Base-by-base conservation (phyloP, 2,797 vertebrate species). In the Amblyraja radiata region DNA sequence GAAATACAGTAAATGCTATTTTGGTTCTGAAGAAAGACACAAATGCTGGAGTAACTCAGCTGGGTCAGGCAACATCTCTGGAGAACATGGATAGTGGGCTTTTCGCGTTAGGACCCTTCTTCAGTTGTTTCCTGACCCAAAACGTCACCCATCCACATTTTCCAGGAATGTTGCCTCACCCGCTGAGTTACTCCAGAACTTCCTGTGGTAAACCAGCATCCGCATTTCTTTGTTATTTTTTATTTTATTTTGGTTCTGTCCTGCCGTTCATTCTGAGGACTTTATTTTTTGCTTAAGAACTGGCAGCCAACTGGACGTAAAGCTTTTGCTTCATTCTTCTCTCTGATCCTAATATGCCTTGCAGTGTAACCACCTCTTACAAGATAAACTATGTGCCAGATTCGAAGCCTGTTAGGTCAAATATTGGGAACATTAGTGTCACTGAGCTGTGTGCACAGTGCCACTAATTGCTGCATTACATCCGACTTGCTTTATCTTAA, bases 401-500 rank as follows among this genome's bases (percentile, higher is more conserved):
- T n/a, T 13, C 28, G 23, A 65, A 77, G 83, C 46, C 73, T 77
- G 93, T 76, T 90, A 63, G 93, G 93, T 90, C 84, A 90, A 78
- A 88, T 63, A 93, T 76, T 86, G 73, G 76, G 73, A 93, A 90
- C 93, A 77, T 93, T 90, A 93, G 84, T 90, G 71, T 77, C 78
- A 32, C 28, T 78, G 68, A 90, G 28, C 86, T 54, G 36, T 78
- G 61, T 74, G 86, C 81, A 93, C 86, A 77, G 86, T 73, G 77
- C 93, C 54, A 73, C 77, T 93, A 93, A 93, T 83, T 83, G 81
- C 79, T 86, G 80, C 73, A 93, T 86, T 86, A 93, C 81, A 74
- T 90, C 73, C 61, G 84, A 88, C 84, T 88, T 93, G 84, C 36
- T 90, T 92, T 92, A 92, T 92, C 90, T 92, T 71, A 93, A 93